A percentile compares a stretch with the other conserved stretches of the same genome.
phyloP scores from a whole-genome alignment of 2,888 invertebrate genomes.

The Parapristionchus giblindavisi region DNA sequence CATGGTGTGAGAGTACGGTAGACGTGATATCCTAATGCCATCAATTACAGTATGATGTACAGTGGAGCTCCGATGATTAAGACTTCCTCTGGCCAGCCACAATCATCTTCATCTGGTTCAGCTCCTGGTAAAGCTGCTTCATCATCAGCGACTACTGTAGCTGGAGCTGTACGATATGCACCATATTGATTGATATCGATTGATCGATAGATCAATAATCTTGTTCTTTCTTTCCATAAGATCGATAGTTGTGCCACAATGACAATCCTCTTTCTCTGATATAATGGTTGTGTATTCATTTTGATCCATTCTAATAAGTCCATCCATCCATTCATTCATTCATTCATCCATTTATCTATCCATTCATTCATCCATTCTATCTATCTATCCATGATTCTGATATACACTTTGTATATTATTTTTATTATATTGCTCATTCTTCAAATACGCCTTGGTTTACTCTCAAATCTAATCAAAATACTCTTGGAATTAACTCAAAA shows the following conservation, averaged over 20 bases:
- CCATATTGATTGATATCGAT: constrained; percentile 33
- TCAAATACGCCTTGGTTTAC: not conserved
- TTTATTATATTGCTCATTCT: not conserved
- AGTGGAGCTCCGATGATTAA: constrained; percentile 35
- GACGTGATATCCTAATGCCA: not conserved
- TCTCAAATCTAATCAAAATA: not conserved
- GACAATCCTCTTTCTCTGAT: too few relatives aligned
- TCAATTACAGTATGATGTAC: constrained; percentile 24
- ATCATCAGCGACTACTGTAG: constrained; percentile 20
- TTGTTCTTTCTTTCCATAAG: not conserved
- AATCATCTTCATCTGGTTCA: not conserved
- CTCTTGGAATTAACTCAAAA: not conserved
- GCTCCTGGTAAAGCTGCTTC: not conserved
- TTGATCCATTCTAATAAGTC: too few relatives aligned
- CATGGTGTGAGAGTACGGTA: not conserved
- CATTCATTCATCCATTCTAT: too few relatives aligned
- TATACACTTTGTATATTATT: too few relatives aligned
- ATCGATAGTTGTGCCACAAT: not conserved
- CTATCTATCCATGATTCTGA: too few relatives aligned
- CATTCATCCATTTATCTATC: too few relatives aligned
- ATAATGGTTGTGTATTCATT: too few relatives aligned
- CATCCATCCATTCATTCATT: too few relatives aligned
- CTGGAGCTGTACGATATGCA: constrained; percentile 34
- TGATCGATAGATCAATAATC: too few relatives aligned
- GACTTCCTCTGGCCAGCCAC: not conserved